Percentiles rank a stretch among this genome's conserved stretches.
phyloP scores from a whole-genome alignment of 2,113 vertebrate species.

The Apteryx owenii region DNA sequence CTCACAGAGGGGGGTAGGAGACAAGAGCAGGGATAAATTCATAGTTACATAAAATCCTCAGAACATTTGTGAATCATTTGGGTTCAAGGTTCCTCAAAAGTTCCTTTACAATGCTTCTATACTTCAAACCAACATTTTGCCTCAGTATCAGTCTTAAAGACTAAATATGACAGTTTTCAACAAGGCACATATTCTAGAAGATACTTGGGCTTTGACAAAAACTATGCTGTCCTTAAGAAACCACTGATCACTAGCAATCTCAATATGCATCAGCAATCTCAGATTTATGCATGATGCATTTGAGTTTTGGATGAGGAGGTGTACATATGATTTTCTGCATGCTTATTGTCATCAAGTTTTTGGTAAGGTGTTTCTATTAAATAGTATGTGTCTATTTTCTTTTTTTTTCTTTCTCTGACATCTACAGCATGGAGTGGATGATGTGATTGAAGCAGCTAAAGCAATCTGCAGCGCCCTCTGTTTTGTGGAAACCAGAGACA shows the following conservation, averaged over 20 bases:
- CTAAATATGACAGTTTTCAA: not conserved
- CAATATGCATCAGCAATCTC: not conserved
- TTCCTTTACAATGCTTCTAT: not conserved
- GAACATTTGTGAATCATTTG: not conserved
- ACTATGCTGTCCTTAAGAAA: not conserved
- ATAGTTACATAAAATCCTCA: not conserved
- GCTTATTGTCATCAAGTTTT: not conserved
- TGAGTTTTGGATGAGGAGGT: not conserved
- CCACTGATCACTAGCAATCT: not conserved
- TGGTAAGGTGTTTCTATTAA: not conserved
- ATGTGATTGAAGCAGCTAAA: conserved; percentile 65
- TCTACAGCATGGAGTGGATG: conserved; percentile 31
- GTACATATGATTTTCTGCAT: not conserved
- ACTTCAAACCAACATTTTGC: not conserved
- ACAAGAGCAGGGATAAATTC: not conserved
- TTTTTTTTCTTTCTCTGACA: not conserved
- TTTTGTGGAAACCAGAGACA: conserved; percentile 72
- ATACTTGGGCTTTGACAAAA: not conserved
- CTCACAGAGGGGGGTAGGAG: not conserved
- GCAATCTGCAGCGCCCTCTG: conserved; percentile 73
- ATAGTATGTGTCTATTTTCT: accelerated
- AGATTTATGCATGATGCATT: not conserved
- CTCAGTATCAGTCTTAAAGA: not conserved
- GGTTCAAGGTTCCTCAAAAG: not conserved
- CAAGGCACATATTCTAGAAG: accelerated